Base-by-base conservation (phyloP, 2,797 vertebrate genomes). In the Sebastes matsubarae region DNA sequence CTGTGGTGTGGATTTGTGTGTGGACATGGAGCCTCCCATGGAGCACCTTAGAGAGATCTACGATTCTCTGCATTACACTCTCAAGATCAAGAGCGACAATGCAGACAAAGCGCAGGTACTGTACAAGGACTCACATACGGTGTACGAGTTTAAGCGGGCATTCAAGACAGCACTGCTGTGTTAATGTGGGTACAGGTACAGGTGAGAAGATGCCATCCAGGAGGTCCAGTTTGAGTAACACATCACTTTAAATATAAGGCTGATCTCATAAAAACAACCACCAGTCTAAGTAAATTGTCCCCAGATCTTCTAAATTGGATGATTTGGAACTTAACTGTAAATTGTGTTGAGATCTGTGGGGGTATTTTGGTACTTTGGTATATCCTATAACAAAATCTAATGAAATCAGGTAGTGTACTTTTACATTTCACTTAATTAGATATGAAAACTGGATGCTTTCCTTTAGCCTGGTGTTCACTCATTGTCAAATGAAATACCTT, bases 1-100 rank as follows among this genome's bases (percentile, higher is more conserved):
- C 34, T 88, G 89, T 66, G 67, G 2, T 18, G 9, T 2, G 2
- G 3, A 42, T 7, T 46, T 94, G 52, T 92, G 89, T 14, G 84
- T 93, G 63, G 75, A 72, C 36, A 71, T 92, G 2, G 63, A 22
- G 6, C 77, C 91, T 22, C 88, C 81, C 1, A 1, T 64, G 63
- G 69, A 79, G 13, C 11, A 8, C 13, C 72, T 81, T 0, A 46
- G 54, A 36, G 0, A 55, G 1, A 2, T 4, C 67, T 94, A 94
- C 2, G 0, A 80, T 2, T 3, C 0, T 0, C 46, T 88, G 14
- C 0, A 0, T 0, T 94, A 94, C 63, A 10, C 30, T 6, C 78
- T 94, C 18, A 59, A 2, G 34, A 34, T 94, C 52, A 2, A 10
- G 9, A 77, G 34, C 36, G 29, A 1, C 27, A 3, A 2, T 14